Base-by-base conservation (phyloP, 1,140 invertebrate species). In the Phymorhynchus buccinoides region DNA sequence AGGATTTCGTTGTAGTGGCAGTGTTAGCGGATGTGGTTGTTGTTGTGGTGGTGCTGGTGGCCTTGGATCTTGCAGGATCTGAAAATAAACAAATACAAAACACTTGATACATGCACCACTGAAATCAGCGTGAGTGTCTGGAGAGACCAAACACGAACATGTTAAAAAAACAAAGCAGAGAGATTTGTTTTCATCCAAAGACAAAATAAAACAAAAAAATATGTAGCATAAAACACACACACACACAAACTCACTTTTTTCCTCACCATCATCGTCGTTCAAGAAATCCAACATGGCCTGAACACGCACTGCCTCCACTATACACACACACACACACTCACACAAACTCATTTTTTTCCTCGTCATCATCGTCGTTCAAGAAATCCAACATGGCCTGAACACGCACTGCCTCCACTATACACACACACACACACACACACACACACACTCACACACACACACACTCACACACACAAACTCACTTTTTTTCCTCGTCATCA, bases 1-100 rank as follows among this genome's bases (percentile, higher is more conserved):
- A 6, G 22, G 56, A 12, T 16, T 16, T 62, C 18, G 81, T 52
- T 4, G 32, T 12, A 27, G 71, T 39, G 32, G 22, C 32, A 41
- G 82, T 30, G 44, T 81, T 75, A 7, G 82, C 30, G 39, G 85
- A 35, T 77, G 85, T 18, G n/a, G 42, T 80, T 48, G 86, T 30
- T 68, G 78, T 18, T 1, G 75, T n/a, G 35, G 66, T 22, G 71
- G 83, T 18, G n/a, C n/a, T 35, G 22, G 79, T n/a, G 30, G 41
- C 12, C 12, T 79, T 66, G 30, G 56, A 48, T n/a, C n/a, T n/a
- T 18, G 37, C 7, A 73, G 37, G 7, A 73, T 73, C 71, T 73
- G 71, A 3, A 73, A 73, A 73, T 32, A n/a, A 71, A 71, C 66
- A 71, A n/a, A 71, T 71, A 71, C n/a, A n/a, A 35, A 56, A 14